These are phyloP conservation scores for Xestia rhomboidea DNA, from an alignment of 2,888 invertebrate genomes.

Conservation along the genomic window DNA sequence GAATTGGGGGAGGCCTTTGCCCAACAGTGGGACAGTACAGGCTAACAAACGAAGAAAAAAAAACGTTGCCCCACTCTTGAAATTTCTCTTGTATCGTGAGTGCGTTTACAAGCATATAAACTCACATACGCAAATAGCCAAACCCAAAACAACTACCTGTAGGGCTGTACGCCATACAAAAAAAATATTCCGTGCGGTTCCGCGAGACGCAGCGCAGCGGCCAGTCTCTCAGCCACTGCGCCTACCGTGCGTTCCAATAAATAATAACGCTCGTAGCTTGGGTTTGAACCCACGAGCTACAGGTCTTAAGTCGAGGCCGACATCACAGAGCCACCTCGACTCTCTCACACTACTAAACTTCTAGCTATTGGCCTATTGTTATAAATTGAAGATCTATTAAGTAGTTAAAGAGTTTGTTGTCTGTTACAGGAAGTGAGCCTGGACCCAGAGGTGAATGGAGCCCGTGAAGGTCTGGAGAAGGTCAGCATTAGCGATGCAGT, in stretches of 20 bases:
- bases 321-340: neutral
- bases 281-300: neutral
- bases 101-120: neutral
- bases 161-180: neutral
- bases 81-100: neutral
- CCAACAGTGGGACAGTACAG: too few relatives aligned
- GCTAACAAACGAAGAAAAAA: too few relatives aligned
- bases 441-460: conserved; percentile 87
- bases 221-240: neutral
- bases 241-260: neutral
- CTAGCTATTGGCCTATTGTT: conserved; percentile 6
- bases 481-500: conserved; percentile 81
- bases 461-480: conserved; percentile 83
- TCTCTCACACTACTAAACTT: neutral
- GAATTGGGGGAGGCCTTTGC: too few relatives aligned
- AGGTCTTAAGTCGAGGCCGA: too few relatives aligned
- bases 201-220: neutral
- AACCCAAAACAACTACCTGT: neutral
- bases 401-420: conserved; percentile 25
- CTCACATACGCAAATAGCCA: neutral
- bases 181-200: neutral
- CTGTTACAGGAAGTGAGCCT: conserved; percentile 85
- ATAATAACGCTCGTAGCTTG: neutral
- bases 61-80: too few relatives aligned
- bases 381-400: conserved; percentile 41